Base-by-base conservation (phyloP, 2,797 vertebrate species). In the Oophaga sylvatica region DNA sequence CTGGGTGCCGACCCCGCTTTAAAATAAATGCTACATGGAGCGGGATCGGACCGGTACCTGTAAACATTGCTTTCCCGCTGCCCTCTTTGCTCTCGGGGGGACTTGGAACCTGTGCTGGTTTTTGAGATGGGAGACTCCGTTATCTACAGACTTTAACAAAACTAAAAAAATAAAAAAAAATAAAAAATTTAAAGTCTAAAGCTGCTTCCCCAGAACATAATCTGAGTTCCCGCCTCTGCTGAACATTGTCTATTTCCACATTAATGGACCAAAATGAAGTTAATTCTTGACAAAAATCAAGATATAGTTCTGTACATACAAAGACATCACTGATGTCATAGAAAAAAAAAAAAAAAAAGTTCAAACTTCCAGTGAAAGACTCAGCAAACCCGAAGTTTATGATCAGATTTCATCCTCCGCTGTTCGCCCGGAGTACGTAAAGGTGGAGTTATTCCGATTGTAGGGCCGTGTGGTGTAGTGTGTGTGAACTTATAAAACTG, bases 271-370 rank as follows among this genome's bases (percentile, higher is more conserved):
- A 93, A 95, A 96, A 96, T 95, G 96, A 97, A 97, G 97, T 97
- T 96, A 85, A 97, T 96, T 99, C 98, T 99, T 99, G 98, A 96
- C 95, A 99, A 89, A 53, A 99, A 99, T 97, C 98, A 99, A 99
- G 98, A 99, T 96, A 96, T 97, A 97, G 97, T 97, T 98, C 97
- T 98, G 96, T 97, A 98, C 96, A 97, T 93, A 96, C 88, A 96
- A 94, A 96, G 98, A 99, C 98, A 99, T 99, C 98, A 99, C 97
- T 99, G 98, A 99, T 98, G 98, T 99, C 98, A 98, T 99, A 99
- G 95, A 95, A 94, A 92, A 96, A 76, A 73, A 26, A 65, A n/a
- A n/a, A 63, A 63, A 63, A n/a, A 91, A 91, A 92, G 93, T 94
- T 95, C 95, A 94, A 95, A 95, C 94, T 96, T 97, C 97, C 95